Base-by-base conservation (phyloP, 1,140 invertebrate genomes). In the Anoplophora glabripennis region DNA sequence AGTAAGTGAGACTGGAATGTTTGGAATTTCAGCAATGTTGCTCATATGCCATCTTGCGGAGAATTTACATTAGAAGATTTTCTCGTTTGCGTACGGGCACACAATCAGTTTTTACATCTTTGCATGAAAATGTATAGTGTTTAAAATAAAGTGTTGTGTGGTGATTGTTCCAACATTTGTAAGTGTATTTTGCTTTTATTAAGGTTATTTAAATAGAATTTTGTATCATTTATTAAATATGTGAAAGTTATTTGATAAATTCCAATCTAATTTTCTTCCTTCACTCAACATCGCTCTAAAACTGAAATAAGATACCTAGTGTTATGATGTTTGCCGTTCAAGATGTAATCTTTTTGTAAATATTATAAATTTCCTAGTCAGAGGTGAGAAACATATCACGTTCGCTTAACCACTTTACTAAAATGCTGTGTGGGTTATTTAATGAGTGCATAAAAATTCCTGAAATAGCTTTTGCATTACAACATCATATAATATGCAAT, bases 11-110 rank as follows among this genome's bases (percentile, higher is more conserved):
- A 47, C 14, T 56, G 54, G 54, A 47, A 56, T 56, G 54, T 35
- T 7, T 46, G 18, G 44, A 54, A 54, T 54, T 54, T 56, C 14
- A 12, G 35, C 37, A 41, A 58, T 52, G 45, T 58, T 49, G 45
- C 17, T 51, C 15, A 36, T 11, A 36, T 52, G 61, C 61, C 61
- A 63, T 63, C 61, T 63, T 28, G 37, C 61, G 61, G 57, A 59
- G 61, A 54, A 59, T 63, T 53, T 40, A 17, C 21, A 48, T 53
- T 53, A 12, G 21, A 28, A 28, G 21, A 28, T 28, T 37, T 51
- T 57, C 44, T 62, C 41, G 47, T 57, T 48, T 47, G 18, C 11
- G 35, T 42, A 46, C 28, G 45, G 37, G 53, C 36, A 18, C 37
- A 9, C 37, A 36, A 37, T 44, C 42, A 37, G 34, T 48, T 61